Evolutionary conservation across 2,113 vertebrate species (phyloP).

Genomic region (Cervus canadensis): DNA sequence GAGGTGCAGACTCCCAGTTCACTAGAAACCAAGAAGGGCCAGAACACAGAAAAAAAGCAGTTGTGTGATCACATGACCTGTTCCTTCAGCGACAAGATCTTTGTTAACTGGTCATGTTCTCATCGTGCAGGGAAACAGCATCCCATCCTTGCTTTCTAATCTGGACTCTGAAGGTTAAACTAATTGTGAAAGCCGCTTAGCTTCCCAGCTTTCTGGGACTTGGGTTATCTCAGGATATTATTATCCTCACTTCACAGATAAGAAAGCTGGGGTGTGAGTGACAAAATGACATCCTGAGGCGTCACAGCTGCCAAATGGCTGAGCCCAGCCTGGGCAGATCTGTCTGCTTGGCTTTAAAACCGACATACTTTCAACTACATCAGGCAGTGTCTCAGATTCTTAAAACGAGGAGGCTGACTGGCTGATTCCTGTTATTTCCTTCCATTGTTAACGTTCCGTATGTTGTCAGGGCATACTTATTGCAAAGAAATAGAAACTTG

Average conservation of each 20-base stretch:
- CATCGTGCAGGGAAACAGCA: background rate
- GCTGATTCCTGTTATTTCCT: background rate
- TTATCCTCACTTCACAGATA: background rate
- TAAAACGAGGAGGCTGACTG: background rate
- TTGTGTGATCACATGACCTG: background rate
- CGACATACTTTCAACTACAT: background rate
- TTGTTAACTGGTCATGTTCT: background rate
- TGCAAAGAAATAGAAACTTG: background rate
- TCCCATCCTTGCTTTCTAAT: background rate
- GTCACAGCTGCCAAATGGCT: background rate
- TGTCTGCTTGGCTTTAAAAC: background rate
- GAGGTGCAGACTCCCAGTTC: background rate
- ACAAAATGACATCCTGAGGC: background rate
- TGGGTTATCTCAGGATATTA: background rate
- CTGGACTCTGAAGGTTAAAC: background rate
- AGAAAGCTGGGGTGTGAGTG: background rate
- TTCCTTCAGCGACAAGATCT: background rate
- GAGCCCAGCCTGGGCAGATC: background rate
- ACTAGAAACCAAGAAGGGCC: background rate
- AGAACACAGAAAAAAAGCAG: background rate
- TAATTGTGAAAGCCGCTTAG: background rate
- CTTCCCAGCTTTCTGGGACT: background rate
- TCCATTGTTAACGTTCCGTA: background rate
- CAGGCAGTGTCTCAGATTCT: background rate
- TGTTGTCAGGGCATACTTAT: background rate